phyloP scores from a whole-genome alignment of 1,140 invertebrate species.

The Coptotermes formosanus region DNA sequence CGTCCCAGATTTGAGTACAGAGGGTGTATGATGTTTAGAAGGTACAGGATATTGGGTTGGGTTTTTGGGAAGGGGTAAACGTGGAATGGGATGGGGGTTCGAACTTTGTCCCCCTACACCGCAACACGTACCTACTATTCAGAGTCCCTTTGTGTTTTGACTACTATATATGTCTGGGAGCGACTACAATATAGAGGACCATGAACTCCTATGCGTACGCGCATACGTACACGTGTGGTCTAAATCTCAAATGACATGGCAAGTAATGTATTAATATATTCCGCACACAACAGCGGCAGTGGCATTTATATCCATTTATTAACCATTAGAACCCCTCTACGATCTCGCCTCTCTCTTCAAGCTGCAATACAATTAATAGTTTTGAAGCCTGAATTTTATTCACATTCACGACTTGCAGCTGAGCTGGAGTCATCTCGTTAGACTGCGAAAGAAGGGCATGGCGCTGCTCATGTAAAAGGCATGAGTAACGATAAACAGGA shows the following conservation, averaged over 20 bases:
- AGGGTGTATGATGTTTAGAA: not conserved
- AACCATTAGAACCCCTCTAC: slow-evolving; percentile 27
- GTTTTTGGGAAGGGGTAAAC: not conserved
- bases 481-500: slow-evolving; percentile 26
- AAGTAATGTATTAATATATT: slow-evolving; percentile 36
- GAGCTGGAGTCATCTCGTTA: not conserved
- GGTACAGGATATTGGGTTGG: not conserved
- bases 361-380: slow-evolving; percentile 3
- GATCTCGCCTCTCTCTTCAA: not conserved
- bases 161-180: not conserved
- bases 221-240: not conserved
- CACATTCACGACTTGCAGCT: not conserved
- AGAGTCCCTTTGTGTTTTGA: not conserved
- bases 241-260: not conserved
- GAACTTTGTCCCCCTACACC: slow-evolving; percentile 12
- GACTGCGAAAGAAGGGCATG: slow-evolving; percentile 19
- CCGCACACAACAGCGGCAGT: not conserved
- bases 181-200: not conserved
- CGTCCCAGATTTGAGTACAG: not conserved
- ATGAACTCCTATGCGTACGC: not conserved
- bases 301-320: slow-evolving; percentile 36
- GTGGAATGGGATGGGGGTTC: not conserved
- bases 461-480: slow-evolving; percentile 26
- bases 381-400: slow-evolving; percentile 10
- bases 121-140: slow-evolving; percentile 17